Evolutionary conservation across 2,797 vertebrate species (phyloP).

Genomic region (Sebastes itinus): DNA sequence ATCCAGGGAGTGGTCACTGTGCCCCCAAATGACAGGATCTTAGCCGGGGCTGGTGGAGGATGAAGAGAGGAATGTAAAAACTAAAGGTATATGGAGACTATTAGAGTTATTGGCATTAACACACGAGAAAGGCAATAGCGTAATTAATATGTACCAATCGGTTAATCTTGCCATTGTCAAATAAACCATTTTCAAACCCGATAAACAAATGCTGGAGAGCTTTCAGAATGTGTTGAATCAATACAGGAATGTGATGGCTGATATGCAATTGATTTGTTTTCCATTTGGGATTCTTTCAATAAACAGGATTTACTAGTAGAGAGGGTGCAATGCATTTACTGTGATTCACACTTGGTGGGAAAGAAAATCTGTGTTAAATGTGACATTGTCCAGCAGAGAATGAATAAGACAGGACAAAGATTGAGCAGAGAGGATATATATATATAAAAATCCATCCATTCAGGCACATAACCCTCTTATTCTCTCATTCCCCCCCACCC

Average conservation of each 20-base stretch:
- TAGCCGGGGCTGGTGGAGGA: slow-evolving; percentile 88
- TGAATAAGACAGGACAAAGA: slow-evolving; percentile 3
- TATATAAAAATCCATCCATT: slow-evolving; percentile 30
- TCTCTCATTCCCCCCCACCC: neutral
- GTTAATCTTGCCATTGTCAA: slow-evolving; percentile 37
- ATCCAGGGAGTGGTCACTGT: slow-evolving; percentile 98
- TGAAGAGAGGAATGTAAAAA: neutral
- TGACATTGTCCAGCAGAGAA: slow-evolving; percentile 35
- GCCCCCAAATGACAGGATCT: slow-evolving; percentile 97
- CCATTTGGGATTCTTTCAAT: slow-evolving; percentile 28
- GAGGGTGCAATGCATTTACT: slow-evolving; percentile 3
- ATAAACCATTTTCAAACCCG: slow-evolving; percentile 43
- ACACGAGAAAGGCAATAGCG: neutral
- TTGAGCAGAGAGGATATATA: slow-evolving; percentile 20
- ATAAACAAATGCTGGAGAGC: slow-evolving; percentile 26
- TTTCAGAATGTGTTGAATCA: slow-evolving; percentile 33
- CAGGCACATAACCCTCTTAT: slow-evolving; percentile 5
- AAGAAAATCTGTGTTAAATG: slow-evolving; percentile 22
- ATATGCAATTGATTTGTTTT: slow-evolving; percentile 41
- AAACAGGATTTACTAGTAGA: slow-evolving; percentile 22
- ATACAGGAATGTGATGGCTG: slow-evolving; percentile 43
- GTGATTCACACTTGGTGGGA: slow-evolving; percentile 25
- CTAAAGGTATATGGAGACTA: neutral
- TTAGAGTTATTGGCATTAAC: slow-evolving; percentile 4
- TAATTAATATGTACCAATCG: slow-evolving; percentile 36